Evolutionary conservation across 1,140 invertebrate genomes (phyloP).

Genomic region (Zaprionus gabonicus): DNA sequence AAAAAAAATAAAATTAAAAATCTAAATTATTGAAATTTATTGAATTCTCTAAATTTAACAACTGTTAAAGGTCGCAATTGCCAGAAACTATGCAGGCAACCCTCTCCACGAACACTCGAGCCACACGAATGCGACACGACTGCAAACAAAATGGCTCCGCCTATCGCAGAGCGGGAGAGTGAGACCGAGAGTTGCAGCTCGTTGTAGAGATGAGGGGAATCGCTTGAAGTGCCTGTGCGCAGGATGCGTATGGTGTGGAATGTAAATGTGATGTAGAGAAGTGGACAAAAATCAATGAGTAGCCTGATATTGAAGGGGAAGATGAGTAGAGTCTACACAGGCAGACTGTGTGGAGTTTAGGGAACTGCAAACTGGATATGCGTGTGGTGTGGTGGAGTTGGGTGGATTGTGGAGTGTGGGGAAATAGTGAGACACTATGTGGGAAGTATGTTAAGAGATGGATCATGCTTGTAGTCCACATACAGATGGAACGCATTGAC

Average conservation of each 20-base stretch:
- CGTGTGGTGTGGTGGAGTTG: neutral
- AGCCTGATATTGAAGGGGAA: slow-evolving; percentile 10
- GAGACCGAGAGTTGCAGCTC: slow-evolving; percentile 2
- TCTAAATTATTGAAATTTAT: neutral
- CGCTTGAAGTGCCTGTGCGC: neutral
- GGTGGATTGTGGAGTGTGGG: slow-evolving; percentile 1
- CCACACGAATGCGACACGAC: slow-evolving; percentile 18
- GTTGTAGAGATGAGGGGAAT: slow-evolving; percentile 37
- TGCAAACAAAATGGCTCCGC: slow-evolving; percentile 38
- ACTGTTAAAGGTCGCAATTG: neutral
- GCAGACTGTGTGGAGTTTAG: neutral
- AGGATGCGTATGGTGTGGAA: slow-evolving; percentile 20
- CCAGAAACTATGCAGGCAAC: slow-evolving; percentile 13
- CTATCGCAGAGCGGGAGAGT: slow-evolving; percentile 45
- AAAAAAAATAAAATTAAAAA: neutral
- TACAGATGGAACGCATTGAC: no score
- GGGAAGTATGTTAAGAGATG: neutral
- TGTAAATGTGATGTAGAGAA: neutral
- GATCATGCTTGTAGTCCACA: neutral
- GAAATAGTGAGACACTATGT: neutral
- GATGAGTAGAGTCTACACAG: neutral
- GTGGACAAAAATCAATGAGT: slow-evolving; percentile 4
- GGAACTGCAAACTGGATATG: slow-evolving; percentile 20
- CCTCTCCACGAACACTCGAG: slow-evolving; percentile 16
- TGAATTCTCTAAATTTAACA: neutral